phyloP scores from a whole-genome alignment of 2,113 vertebrate genomes.

The Scomber colias region DNA sequence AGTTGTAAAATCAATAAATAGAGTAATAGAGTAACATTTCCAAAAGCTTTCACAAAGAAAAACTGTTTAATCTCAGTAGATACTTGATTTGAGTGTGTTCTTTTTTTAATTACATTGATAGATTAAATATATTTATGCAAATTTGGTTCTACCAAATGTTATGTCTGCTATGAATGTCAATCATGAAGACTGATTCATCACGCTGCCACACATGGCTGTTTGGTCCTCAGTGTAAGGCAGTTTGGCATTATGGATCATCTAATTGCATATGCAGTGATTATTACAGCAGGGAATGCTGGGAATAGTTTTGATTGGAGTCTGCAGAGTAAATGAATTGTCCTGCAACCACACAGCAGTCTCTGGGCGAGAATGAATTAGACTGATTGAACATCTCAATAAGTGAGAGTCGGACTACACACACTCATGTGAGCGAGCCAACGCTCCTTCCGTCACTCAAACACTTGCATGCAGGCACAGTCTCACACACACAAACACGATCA shows the following conservation, averaged over 20 bases:
- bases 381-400: slow-evolving; percentile 83
- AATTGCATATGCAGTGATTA: slow-evolving; percentile 82
- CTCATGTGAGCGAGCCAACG: background rate
- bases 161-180: background rate
- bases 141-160: background rate
- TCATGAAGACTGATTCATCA: slow-evolving; percentile 9
- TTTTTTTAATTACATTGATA: background rate
- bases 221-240: slow-evolving; percentile 48
- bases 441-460: slow-evolving; percentile 55
- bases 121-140: background rate
- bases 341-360: slow-evolving; percentile 78
- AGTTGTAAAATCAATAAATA: too few species aligned
- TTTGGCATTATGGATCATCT: slow-evolving; percentile 68
- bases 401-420: slow-evolving; percentile 49
- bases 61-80: background rate
- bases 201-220: background rate
- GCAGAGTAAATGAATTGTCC: slow-evolving; percentile 83
- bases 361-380: slow-evolving; percentile 81
- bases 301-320: slow-evolving; percentile 81
- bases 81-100: background rate
- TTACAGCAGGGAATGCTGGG: slow-evolving; percentile 77
- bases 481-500: slow-evolving; percentile 69
- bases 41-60: too few species aligned
- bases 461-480: slow-evolving; percentile 17
- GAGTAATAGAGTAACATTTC: too few species aligned